These are phyloP conservation scores for Alfaro cultratus DNA, from an alignment of 2,797 vertebrate species.

Conservation along the genomic window DNA sequence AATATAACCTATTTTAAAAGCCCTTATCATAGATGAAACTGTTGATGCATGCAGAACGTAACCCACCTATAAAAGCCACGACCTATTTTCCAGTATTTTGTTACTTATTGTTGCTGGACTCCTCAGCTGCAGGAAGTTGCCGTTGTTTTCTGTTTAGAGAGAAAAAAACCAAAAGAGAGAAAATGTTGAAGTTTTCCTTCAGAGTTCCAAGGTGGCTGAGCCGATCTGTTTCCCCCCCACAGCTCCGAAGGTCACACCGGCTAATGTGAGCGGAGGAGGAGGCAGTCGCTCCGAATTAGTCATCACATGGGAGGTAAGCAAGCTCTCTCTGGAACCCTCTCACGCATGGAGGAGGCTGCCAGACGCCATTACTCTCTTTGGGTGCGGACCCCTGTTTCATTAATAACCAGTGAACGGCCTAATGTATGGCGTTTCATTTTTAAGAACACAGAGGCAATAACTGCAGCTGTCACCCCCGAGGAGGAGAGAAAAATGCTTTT, in stretches of 20 bases:
- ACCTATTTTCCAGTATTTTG: neutral
- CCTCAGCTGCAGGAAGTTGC: neutral
- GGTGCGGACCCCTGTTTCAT: conserved; percentile 67
- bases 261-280: conserved; percentile 95
- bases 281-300: conserved; percentile 97
- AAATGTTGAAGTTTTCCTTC: conserved; percentile 21
- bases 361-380: conserved; percentile 67
- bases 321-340: conserved; percentile 44
- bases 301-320: conserved; percentile 97
- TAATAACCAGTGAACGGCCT: conserved; percentile 69
- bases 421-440: conserved; percentile 79
- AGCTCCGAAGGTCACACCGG: conserved; percentile 96
- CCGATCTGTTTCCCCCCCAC: conserved; percentile 65
- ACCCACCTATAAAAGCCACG: neutral
- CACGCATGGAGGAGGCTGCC: conserved; percentile 57
- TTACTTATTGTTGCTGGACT: neutral
- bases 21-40: neutral
- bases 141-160: neutral
- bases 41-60: neutral
- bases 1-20: neutral
- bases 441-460: conserved; percentile 78
- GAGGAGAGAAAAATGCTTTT: conserved; percentile 72
- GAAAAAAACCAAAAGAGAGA: neutral
- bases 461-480: conserved; percentile 71
- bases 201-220: conserved; percentile 42